A percentile compares a stretch with the other conserved stretches of the same genome.
phyloP scores from a whole-genome alignment of 2,888 invertebrate species.

The Neoscelio sp. region DNA sequence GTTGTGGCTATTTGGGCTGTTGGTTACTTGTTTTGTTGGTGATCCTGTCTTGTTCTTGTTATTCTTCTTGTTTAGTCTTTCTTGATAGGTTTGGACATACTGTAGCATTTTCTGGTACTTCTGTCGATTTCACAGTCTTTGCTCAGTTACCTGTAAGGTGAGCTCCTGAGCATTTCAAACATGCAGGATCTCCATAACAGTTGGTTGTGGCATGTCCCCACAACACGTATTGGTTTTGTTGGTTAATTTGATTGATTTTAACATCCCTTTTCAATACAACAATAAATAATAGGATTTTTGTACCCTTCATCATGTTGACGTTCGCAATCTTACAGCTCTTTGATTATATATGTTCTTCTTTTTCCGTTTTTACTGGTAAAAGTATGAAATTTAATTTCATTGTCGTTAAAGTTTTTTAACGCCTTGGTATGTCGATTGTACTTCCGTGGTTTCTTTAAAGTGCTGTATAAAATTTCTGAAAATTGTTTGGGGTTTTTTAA shows the following conservation, averaged over 20 bases:
- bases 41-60: too few species aligned
- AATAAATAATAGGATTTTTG: conserved; percentile 50
- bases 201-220: conserved; percentile 73
- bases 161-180: conserved; percentile 70
- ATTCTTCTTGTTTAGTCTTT: background rate
- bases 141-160: conserved; percentile 74
- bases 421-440: background rate
- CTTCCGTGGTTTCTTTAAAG: too few species aligned
- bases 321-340: too few species aligned
- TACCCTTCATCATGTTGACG: conserved; percentile 57
- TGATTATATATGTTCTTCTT: too few species aligned
- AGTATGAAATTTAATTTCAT: conserved; percentile 38
- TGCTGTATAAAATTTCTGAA: too few species aligned
- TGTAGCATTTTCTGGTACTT: conserved; percentile 68
- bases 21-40: too few species aligned
- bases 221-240: conserved; percentile 22
- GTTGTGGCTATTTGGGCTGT: too few species aligned
- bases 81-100: conserved; percentile 44
- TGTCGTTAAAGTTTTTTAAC: background rate
- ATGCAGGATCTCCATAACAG: conserved; percentile 69
- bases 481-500: conserved; percentile 25
- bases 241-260: conserved; percentile 36
- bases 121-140: conserved; percentile 66
- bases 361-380: conserved; percentile 29
- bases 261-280: conserved; percentile 37